Evolutionary conservation across 2,113 vertebrate species (phyloP), one percentile per base, ranked within the genome.

Genomic region (Pelecanus crispus): DNA sequence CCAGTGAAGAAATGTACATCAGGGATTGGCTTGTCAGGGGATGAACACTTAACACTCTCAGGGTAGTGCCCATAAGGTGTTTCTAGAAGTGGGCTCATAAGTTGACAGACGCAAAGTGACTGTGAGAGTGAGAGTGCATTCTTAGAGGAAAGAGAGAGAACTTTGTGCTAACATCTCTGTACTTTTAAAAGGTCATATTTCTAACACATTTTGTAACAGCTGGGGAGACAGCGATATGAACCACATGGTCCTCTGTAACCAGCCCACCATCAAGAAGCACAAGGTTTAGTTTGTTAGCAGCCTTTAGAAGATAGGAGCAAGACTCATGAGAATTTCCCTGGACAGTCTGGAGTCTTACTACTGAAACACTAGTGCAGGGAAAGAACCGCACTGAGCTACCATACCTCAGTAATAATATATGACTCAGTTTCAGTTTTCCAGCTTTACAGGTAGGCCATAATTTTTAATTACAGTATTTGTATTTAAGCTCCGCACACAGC

Each of bases 381-480:
- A 36, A 66, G 29, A 36, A n/a, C 28, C 24, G 34, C 38, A 8
- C 52, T 15, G 32, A 81, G 52, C 20, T 32, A 21, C 65, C 59
- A 63, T 8, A 16, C 17, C 78, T 82, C 62, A 42, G 36, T 5
- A 18, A 59, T 17, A 72, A 73, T 18, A 29, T 8, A n/a, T 5
- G 11, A 58, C 50, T 86, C 17, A 1, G 3, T 66, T 75, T 89
- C 61, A 62, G 47, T 34, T 52, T 52, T 36, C 34, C 74, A 89
- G 45, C 38, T 71, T 52, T 74, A 80, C 25, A 68, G 38, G 44
- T 55, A 79, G 71, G 49, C 45, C 38, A 44, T 58, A 20, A 63
- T 52, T 84, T 95, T 93, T 93, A 87, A 91, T 94, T 93, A 91
- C 22, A 70, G 82, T 42, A 70, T 83, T 93, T 86, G 28, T 62